Conservation (phyloP, 2,797 vertebrate genomes). For the Lagorchestes hirsutus region DNA sequence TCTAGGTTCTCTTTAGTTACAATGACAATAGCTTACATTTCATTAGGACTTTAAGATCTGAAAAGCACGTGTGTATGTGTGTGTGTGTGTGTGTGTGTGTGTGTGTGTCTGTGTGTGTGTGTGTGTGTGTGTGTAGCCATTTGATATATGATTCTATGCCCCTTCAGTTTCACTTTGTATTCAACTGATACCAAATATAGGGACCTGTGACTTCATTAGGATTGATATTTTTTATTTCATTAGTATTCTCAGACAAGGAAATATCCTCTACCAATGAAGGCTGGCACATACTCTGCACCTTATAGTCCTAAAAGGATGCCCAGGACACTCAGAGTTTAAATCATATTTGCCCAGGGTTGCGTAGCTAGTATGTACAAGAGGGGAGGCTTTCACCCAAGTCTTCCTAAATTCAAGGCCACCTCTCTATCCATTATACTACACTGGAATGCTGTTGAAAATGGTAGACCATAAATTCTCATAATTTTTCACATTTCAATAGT, state of each 20-base stretch:
- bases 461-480: neutral
- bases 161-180: neutral
- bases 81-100: too few species aligned
- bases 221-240: neutral
- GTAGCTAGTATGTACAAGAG: too few species aligned
- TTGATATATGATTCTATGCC: neutral
- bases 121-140: neutral
- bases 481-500: neutral
- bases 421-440: neutral
- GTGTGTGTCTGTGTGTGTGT: too few species aligned
- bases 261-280: too few species aligned
- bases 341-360: neutral
- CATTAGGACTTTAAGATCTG: neutral
- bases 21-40: neutral
- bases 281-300: neutral
- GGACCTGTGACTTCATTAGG: neutral
- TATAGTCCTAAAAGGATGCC: neutral
- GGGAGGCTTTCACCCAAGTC: neutral
- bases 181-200: neutral
- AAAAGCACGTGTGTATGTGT: neutral
- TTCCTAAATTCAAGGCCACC: neutral
- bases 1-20: neutral
- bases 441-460: neutral
- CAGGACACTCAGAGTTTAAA: neutral
- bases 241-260: neutral